Evolutionary conservation across 2,113 vertebrate species (phyloP), one percentile per base, ranked within the genome.

Genomic region (Indri indri): DNA sequence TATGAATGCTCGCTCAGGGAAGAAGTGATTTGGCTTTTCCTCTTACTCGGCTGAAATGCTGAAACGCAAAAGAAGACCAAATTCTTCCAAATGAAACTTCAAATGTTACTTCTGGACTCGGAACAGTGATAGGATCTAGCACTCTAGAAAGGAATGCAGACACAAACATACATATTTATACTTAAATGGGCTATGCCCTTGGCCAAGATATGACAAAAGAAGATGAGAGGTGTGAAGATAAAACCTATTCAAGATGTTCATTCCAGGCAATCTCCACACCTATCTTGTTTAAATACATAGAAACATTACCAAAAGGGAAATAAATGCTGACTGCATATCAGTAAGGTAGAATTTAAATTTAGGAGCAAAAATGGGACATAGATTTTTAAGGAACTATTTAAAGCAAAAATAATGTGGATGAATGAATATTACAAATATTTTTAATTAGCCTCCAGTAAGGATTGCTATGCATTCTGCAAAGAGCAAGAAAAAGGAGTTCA

Each of bases 1-100:
- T 61, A 98, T n/a, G 96, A 97, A 97, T 7, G 14, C 57, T 97
- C 79, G 96, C 97, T 95, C 50, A 90, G 96, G 77, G 73, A 97
- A 97, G 47, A 89, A 57, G 30, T 50, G 30, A 74, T 76, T 94
- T 96, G 92, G 11, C 79, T 98, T 93, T 97, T 96, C 66, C 85
- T 94, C 71, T 37, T 65, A 90, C 40, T 47, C 14, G 0, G 63
- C 52, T 74, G 42, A 40, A 89, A 16, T 65, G 61, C 52, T 74
- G 42, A 40, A 89, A 16, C 61, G 61, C 52, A 73, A 37, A 16
- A 40, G 80, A 97, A 32, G 23, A 66, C 83, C 22, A 95, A 93
- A 57, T 52, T 94, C 68, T 94, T 98, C 71, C 70, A 96, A 94
- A 97, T 40, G 76, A 84, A 91, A 8, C 42, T 96, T 73, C 45